Conservation (phyloP, 2,113 vertebrate genomes). For the Struthio camelus region DNA sequence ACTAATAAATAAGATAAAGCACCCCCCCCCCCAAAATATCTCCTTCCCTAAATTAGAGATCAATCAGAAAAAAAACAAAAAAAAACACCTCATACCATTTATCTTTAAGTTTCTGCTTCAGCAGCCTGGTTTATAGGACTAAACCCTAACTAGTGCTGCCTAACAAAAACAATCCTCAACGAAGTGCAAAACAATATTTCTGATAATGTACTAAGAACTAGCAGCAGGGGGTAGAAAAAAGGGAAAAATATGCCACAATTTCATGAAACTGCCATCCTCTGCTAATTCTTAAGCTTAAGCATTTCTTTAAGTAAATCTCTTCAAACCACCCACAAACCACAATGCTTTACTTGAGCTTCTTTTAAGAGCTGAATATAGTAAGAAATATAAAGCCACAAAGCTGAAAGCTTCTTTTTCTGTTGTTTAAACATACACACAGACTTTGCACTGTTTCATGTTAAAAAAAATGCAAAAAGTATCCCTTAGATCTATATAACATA, state of each 20-base stretch:
- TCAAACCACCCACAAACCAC: conserved; percentile 27
- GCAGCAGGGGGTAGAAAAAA: background rate
- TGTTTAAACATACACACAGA: background rate
- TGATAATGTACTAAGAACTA: background rate
- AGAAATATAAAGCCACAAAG: background rate
- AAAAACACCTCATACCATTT: background rate
- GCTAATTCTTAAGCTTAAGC: background rate
- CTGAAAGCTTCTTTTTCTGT: background rate
- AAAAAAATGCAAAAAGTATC: background rate
- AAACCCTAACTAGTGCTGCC: background rate
- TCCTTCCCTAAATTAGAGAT: background rate
- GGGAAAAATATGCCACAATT: background rate
- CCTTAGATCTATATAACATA: background rate
- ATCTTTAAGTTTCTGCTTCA: background rate
- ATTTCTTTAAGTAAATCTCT: conserved; percentile 9
- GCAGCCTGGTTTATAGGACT: background rate
- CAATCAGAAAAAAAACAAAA: background rate
- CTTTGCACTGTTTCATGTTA: background rate
- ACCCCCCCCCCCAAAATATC: fast-evolving
- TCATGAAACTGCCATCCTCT: background rate
- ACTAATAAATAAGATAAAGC: background rate
- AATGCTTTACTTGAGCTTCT: background rate
- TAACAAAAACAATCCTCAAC: background rate
- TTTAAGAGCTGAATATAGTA: background rate
- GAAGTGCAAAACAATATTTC: background rate